These are phyloP conservation scores for Parasteatoda lunata DNA, from an alignment of 2,888 invertebrate species.

Conservation along the genomic window DNA sequence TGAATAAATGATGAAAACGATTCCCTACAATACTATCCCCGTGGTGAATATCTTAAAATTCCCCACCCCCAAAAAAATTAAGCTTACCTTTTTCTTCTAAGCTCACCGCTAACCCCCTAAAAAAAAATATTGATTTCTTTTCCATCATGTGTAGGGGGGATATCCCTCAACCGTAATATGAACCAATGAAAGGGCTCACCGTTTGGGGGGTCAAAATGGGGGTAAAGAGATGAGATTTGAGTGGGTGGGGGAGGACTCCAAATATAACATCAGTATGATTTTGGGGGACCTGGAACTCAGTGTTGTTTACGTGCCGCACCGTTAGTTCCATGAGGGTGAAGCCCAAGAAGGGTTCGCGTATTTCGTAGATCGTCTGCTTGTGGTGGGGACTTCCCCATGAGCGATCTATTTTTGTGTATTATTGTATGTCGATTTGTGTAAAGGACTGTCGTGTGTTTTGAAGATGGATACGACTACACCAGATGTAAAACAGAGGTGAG, in stretches of 20 bases:
- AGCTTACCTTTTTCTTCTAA: not conserved
- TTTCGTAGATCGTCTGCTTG: not conserved
- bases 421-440: not conserved
- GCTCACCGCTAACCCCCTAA: conserved; percentile 20
- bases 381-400: not conserved
- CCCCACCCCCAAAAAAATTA: conserved; percentile 1
- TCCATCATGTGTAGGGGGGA: conserved; percentile 10
- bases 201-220: not conserved
- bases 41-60: conserved; percentile 1
- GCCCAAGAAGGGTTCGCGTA: not conserved
- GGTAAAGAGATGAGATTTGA: conserved; percentile 37
- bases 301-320: conserved; percentile 40
- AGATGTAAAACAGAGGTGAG: not conserved
- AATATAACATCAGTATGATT: conserved; percentile 46
- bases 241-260: conserved; percentile 47
- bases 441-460: not conserved
- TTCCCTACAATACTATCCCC: conserved; percentile 24
- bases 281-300: conserved; percentile 7
- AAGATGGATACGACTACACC: not conserved
- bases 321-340: conserved; percentile 16
- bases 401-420: not conserved
- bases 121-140: conserved; percentile 60
- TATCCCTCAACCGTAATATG: conserved; percentile 37
- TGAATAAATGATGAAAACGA: not conserved
- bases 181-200: conserved; percentile 25